Evolutionary conservation across 2,113 vertebrate genomes (phyloP).

Genomic region (Irena cyanogastra): DNA sequence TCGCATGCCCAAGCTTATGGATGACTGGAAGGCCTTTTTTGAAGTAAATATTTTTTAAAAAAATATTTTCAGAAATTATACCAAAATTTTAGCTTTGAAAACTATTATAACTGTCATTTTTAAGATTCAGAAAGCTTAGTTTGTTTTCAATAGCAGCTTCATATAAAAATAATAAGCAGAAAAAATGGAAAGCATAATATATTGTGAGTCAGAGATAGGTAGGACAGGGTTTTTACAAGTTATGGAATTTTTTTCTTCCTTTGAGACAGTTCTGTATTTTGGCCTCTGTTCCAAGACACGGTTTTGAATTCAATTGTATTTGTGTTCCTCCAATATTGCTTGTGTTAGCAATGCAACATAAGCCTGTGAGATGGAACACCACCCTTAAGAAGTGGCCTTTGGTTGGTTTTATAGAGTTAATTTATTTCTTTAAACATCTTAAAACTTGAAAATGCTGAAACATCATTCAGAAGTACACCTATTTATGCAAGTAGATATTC

Average conservation of each 20-base stretch:
- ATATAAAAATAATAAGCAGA: not conserved
- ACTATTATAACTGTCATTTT: not conserved
- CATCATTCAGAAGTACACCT: not conserved
- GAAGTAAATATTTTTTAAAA: conserved; percentile 42
- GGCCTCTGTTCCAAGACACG: not conserved
- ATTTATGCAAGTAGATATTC: not conserved
- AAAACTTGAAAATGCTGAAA: not conserved
- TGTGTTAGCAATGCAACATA: not conserved
- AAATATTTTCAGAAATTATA: not conserved
- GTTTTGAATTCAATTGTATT: not conserved
- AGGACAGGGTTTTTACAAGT: not conserved
- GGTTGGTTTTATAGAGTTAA: not conserved
- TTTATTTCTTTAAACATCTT: not conserved
- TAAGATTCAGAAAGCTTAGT: not conserved
- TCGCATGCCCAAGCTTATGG: conserved; percentile 41
- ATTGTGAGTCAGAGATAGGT: not conserved
- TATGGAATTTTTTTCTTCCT: not conserved
- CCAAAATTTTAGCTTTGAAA: not conserved
- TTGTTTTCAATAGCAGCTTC: not conserved
- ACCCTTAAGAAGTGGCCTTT: not conserved
- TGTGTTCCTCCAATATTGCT: not conserved
- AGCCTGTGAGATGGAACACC: not conserved
- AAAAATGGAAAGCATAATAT: not conserved
- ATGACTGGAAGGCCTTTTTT: conserved; percentile 70
- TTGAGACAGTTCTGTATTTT: not conserved